These are phyloP conservation scores for Epinotia bilunana DNA, from an alignment of 2,888 invertebrate species.

Conservation along the genomic window DNA sequence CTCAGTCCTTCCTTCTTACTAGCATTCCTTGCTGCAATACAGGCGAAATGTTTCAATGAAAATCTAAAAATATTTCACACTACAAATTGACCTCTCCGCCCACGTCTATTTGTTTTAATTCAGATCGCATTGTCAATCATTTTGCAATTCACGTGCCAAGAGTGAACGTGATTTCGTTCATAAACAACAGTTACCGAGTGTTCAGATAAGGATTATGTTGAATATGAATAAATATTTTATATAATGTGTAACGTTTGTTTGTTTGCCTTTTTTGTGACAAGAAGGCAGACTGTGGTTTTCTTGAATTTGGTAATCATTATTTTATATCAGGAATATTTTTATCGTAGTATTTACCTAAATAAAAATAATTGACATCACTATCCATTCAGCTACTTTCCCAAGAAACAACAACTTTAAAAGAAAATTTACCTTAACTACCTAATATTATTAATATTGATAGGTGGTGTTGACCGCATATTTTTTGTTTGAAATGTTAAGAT, in stretches of 20 bases:
- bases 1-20: background rate
- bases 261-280: background rate
- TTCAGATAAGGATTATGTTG: conserved; percentile 22
- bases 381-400: no score
- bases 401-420: no score
- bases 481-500: no score
- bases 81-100: conserved; percentile 2
- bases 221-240: conserved; percentile 2
- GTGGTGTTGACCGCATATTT: no score
- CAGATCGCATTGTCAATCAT: conserved; percentile 11
- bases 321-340: no score
- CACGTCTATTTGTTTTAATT: conserved; percentile 15
- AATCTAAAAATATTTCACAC: conserved; percentile 7
- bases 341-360: no score
- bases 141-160: conserved; percentile 21
- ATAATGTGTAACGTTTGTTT: background rate
- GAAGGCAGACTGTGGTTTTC: background rate
- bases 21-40: background rate
- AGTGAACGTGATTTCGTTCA: conserved; percentile 36
- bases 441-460: no score
- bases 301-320: background rate
- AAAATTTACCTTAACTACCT: no score
- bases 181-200: conserved; percentile 32
- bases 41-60: conserved; percentile 1
- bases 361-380: no score